Conservation (phyloP, 2,113 vertebrate species). For the Centrocercus urophasianus region DNA sequence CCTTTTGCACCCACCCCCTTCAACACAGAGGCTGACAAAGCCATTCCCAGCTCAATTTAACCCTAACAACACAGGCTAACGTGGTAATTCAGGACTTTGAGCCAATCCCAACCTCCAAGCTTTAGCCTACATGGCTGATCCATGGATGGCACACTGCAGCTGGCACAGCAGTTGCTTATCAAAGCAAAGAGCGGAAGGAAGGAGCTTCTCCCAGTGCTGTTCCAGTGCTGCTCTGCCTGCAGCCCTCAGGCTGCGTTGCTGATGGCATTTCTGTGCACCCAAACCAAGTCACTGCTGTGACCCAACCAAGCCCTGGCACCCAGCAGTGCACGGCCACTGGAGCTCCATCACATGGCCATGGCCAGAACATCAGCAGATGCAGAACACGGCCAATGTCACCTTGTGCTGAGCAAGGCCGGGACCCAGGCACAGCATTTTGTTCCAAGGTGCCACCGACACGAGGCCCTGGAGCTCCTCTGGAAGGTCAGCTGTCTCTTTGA, state of each 20-base stretch:
- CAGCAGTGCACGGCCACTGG: rapidly evolving
- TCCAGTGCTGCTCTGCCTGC: neutral
- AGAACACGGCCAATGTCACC: rapidly evolving
- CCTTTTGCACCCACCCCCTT: conserved; percentile 9
- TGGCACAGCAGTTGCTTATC: neutral
- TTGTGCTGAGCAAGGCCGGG: neutral
- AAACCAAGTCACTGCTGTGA: neutral
- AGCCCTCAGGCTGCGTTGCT: neutral
- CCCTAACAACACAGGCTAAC: neutral
- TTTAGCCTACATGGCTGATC: conserved; percentile 17
- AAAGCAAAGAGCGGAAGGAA: neutral
- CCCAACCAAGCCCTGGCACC: conserved; percentile 13
- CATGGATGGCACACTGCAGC: neutral
- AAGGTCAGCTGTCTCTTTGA: neutral
- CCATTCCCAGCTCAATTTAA: conserved; percentile 49
- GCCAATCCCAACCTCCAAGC: neutral
- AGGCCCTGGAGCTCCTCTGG: neutral
- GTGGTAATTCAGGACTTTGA: neutral
- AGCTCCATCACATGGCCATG: neutral
- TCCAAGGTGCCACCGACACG: rapidly evolving
- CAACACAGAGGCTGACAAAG: neutral
- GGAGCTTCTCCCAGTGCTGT: neutral
- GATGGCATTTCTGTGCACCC: neutral
- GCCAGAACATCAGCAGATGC: neutral
- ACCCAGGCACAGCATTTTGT: neutral